Evolutionary conservation across 1,140 invertebrate species (phyloP).

Genomic region (Oscheius sp.): DNA sequence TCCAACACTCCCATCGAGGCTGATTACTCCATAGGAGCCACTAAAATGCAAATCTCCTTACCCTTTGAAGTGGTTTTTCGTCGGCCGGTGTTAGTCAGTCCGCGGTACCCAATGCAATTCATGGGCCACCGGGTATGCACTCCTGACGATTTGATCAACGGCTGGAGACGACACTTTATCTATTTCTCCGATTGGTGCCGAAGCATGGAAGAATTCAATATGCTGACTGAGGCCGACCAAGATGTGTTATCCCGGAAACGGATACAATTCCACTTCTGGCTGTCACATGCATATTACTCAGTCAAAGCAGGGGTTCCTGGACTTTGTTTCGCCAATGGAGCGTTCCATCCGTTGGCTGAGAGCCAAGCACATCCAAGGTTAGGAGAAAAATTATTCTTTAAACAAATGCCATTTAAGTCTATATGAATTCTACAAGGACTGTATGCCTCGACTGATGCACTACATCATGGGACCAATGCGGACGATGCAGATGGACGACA

Average conservation of each 20-base stretch:
- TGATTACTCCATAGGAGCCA: conserved; percentile 17
- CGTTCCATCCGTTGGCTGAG: conserved; percentile 16
- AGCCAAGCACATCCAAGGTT: conserved; percentile 27
- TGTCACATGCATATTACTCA: conserved; percentile 31
- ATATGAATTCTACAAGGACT: conserved; percentile 30
- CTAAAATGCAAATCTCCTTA: conserved; percentile 20
- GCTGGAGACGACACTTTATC: conserved; percentile 36
- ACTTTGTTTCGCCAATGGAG: conserved; percentile 33
- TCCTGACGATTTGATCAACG: conserved; percentile 31
- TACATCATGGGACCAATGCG: conserved; percentile 32
- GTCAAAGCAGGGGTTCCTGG: conserved; percentile 8
- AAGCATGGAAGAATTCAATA: conserved; percentile 27
- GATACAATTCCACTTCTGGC: conserved; percentile 31
- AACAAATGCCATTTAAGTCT: conserved; percentile 12
- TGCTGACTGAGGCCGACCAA: conserved; percentile 20
- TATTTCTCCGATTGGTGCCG: conserved; percentile 33
- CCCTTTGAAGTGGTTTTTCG: conserved; percentile 33
- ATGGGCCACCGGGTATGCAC: conserved; percentile 2
- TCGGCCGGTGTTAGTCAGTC: conserved; percentile 22
- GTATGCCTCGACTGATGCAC: conserved; percentile 23
- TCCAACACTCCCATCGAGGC: conserved; percentile 13
- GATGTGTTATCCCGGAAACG: conserved; percentile 20
- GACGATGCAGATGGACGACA: conserved; percentile 24
- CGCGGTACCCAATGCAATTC: conserved; percentile 33
- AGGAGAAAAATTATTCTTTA: background rate